phyloP scores from a whole-genome alignment of 2,113 vertebrate species.

The Aphyosemion australe region DNA sequence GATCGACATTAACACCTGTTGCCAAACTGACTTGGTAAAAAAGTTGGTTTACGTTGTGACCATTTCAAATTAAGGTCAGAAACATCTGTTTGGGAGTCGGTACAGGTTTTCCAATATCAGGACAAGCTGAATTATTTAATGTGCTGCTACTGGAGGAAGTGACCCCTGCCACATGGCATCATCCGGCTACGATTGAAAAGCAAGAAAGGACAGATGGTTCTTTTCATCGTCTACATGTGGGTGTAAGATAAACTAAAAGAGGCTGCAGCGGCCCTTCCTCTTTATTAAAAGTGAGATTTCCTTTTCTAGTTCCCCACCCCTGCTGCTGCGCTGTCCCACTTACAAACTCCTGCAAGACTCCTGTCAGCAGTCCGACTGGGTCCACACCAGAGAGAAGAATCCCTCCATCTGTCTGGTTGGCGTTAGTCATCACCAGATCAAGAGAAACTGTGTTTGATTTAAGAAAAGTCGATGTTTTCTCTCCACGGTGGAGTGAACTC shows the following conservation, averaged over 20 bases:
- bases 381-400: conserved; percentile 35
- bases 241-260: conserved; percentile 46
- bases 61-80: conserved; percentile 38
- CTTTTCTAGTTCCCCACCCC: conserved; percentile 13
- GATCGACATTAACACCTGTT: too few species aligned
- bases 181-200: conserved; percentile 6
- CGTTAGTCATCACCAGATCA: conserved; percentile 63
- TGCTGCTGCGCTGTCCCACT: conserved; percentile 35
- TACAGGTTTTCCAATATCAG: conserved; percentile 12
- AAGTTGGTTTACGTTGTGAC: conserved; percentile 10
- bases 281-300: conserved; percentile 37
- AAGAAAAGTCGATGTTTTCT: conserved; percentile 59
- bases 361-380: conserved; percentile 39
- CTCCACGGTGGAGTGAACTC: conserved; percentile 54
- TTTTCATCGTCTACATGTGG: conserved; percentile 36
- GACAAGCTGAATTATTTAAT: conserved; percentile 56
- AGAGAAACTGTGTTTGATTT: conserved; percentile 62
- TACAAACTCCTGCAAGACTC: conserved; percentile 52
- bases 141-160: conserved; percentile 13
- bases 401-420: conserved; percentile 59
- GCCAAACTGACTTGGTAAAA: not conserved
- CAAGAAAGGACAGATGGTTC: conserved; percentile 54
- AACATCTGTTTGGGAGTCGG: conserved; percentile 16
- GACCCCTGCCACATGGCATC: conserved; percentile 11
- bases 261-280: conserved; percentile 40